These are phyloP conservation scores for Rhizomys pruinosus DNA, from an alignment of 2,113 vertebrate genomes.

Conservation along the genomic window DNA sequence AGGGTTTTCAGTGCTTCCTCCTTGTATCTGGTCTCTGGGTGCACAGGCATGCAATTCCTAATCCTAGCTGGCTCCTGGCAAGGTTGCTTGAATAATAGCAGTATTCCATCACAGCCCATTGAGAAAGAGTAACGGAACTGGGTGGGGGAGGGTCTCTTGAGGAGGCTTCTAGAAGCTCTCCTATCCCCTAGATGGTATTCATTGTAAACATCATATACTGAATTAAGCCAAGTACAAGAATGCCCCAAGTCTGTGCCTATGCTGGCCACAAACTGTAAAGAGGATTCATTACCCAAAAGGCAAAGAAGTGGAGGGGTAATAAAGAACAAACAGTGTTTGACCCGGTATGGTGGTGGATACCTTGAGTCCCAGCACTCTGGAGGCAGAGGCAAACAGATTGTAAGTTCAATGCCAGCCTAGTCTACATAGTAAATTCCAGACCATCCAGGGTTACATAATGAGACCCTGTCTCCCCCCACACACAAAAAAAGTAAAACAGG, in stretches of 20 bases:
- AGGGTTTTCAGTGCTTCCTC: neutral
- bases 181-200: too few relatives aligned
- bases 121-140: neutral
- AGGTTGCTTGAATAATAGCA: neutral
- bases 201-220: neutral
- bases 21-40: neutral
- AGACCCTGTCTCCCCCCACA: too few relatives aligned
- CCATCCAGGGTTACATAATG: too few relatives aligned
- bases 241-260: neutral
- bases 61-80: too few relatives aligned
- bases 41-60: neutral
- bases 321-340: neutral
- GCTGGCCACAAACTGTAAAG: neutral
- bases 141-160: neutral
- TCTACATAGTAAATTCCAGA: too few relatives aligned
- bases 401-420: too few relatives aligned
- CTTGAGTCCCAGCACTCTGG: too few relatives aligned
- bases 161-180: neutral
- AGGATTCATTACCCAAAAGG: neutral
- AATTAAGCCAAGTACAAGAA: neutral
- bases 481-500: too few relatives aligned
- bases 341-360: too few relatives aligned
- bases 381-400: too few relatives aligned
- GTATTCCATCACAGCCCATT: neutral
- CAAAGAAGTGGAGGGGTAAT: neutral